Conservation (phyloP, 1,140 invertebrate species). For the Pectinophora gossypiella region DNA sequence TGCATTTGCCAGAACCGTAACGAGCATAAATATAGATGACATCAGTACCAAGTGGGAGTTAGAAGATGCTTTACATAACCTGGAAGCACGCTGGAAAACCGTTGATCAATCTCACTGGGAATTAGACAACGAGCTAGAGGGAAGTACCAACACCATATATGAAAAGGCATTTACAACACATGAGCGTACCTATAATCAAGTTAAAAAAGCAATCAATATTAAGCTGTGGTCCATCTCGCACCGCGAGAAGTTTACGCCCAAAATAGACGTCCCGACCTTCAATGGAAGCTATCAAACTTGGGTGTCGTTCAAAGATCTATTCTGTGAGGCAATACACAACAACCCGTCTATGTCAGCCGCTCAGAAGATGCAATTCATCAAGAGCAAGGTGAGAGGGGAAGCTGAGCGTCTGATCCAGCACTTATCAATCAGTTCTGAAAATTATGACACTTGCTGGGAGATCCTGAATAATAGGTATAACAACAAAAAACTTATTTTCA, state of each 20-base stretch:
- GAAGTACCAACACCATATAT: neutral
- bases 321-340: too few species aligned
- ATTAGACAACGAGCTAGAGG: neutral
- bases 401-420: slow-evolving; percentile 1
- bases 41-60: neutral
- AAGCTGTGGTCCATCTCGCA: neutral
- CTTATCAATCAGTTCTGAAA: slow-evolving; percentile 1
- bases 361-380: slow-evolving; percentile 2
- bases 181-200: neutral
- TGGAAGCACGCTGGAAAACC: neutral
- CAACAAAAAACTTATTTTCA: slow-evolving; percentile 8
- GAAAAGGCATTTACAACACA: neutral
- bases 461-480: too few species aligned
- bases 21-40: neutral
- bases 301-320: slow-evolving; percentile 4
- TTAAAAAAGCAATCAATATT: neutral
- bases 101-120: neutral
- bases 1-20: neutral
- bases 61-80: neutral
- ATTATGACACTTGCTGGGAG: slow-evolving; percentile 2
- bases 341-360: neutral
- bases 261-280: neutral
- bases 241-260: neutral
- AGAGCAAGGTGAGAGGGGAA: slow-evolving; percentile 3
- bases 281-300: neutral